Evolutionary conservation across 2,888 invertebrate genomes (phyloP).

Genomic region (Pandemis corylana): DNA sequence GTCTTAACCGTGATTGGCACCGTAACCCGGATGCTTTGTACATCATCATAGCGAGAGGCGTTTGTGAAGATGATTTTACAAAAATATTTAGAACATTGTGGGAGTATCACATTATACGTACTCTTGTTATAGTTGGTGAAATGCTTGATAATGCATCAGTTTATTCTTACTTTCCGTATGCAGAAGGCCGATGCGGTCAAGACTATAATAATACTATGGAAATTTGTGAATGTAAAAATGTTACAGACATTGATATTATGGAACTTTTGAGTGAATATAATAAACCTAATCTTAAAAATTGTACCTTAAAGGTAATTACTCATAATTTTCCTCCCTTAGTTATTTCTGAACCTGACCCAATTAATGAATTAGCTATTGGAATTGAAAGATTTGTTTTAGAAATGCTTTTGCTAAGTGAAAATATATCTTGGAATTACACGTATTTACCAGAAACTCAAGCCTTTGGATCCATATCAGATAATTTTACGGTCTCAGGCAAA

Average conservation of each 20-base stretch:
- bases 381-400: constrained; percentile 36
- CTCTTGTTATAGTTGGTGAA: constrained; percentile 6
- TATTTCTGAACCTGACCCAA: constrained; percentile 7
- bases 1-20: constrained; percentile 26
- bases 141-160: constrained; percentile 16
- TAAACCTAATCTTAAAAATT: constrained; percentile 34
- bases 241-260: constrained; percentile 5
- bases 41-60: constrained; percentile 5
- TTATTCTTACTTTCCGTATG: constrained; percentile 42
- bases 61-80: constrained; percentile 9
- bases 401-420: constrained; percentile 21
- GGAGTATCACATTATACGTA: constrained; percentile 28
- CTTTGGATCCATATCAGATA: constrained; percentile 34
- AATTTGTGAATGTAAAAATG: constrained; percentile 37
- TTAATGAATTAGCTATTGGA: constrained; percentile 17
- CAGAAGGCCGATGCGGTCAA: constrained; percentile 41
- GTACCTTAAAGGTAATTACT: constrained; percentile 30
- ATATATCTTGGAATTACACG: constrained; percentile 34
- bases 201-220: constrained; percentile 40
- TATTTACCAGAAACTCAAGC: constrained; percentile 9
- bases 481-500: constrained; percentile 32
- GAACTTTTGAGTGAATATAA: constrained; percentile 18
- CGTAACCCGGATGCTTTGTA: constrained; percentile 29
- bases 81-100: constrained; percentile 23
- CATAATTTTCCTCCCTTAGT: constrained; percentile 40